Base-by-base conservation (phyloP, 2,113 vertebrate genomes). In the Sclerurus mexicanus region DNA sequence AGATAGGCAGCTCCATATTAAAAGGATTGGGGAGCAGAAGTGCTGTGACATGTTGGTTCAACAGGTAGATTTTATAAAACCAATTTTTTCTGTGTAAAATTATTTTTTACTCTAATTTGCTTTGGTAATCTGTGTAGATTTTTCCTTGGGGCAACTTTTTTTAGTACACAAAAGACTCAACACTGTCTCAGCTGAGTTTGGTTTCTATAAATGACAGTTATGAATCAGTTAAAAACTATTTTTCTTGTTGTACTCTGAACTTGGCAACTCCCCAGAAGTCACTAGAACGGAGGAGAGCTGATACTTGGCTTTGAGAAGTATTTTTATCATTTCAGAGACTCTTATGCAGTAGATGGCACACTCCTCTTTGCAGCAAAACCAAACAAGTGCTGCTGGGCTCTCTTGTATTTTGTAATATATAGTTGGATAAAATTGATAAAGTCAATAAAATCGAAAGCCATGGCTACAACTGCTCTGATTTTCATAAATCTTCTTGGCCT, bases 261-360 rank as follows among this genome's bases (percentile, higher is more conserved):
- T 67, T 93, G 14, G 9, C 25, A 52, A 25, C 74, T 94, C 16
- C 24, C 8, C 17, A 22, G 15, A 52, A 35, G 30, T 63, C 66
- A 47, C 16, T 15, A 30, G 47, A 10, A 23, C 31, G 24, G 31
- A 69, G 12, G 17, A 80, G 46, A 77, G 24, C 14, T 1, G 3
- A 46, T 76, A n/a, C 7, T 78, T 91, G 5, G 37, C 69, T 85
- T 78, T 76, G 52, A 84, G 20, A 9, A 93, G 12, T 37, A 8
- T 73, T 52, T 73, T 79, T 76, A 37, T 88, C 0, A 1, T 77
- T 90, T 94, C 59, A 68, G 72, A 67, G 91, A 71, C 33, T 78
- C 35, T 67, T 83, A 83, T 64, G 81, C 95, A 92, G 95, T 93
- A 96, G 96, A 80, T 96, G 95, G 95, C 95, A 96, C 55, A 96